Evolutionary conservation across 2,797 vertebrate species (phyloP), one percentile per base, ranked within the genome.

Genomic region (Morus bassanus): DNA sequence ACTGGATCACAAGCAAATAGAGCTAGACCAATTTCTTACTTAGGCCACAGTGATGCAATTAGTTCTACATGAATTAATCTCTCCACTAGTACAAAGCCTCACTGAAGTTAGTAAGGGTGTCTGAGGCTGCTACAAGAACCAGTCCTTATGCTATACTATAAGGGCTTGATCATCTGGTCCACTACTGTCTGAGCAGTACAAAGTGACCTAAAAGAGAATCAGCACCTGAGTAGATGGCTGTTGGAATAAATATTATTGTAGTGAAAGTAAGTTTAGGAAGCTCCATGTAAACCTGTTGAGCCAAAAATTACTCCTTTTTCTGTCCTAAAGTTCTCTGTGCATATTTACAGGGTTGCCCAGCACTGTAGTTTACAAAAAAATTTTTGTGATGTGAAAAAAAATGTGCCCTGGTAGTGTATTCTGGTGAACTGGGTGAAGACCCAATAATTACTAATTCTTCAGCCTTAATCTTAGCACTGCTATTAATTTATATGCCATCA

Each of bases 1-100:
- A 92, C 74, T 92, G 83, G 65, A 30, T 90, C 96, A 95, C 83
- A 95, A 96, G 82, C 91, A 81, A 88, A 91, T 25, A 93, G 79
- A 95, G 85, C 77, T 95, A 94, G 79, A 88, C 82, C 0, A 3
- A 50, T 65, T 91, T 72, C 75, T 91, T 90, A 61, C 89, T 96
- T 90, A 50, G 91, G 79, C 57, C 48, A 87, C 83, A 91, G 67
- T 95, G 39, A 80, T 90, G 82, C 85, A 94, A 95, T 96, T 95
- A 94, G 88, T 95, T 96, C 85, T 51, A 35, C 94, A 90, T 91
- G 89, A 74, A 95, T 95, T 85, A 68, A 86, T 78, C 54, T 63
- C 69, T 88, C 73, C 74, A 76, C 73, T 78, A 76, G 77, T 54
- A 97, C 88, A 96, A 96, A 95, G 94, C 73, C 79, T 83, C 63